phyloP scores from a whole-genome alignment of 2,113 vertebrate species.

The Chaetops frenatus region DNA sequence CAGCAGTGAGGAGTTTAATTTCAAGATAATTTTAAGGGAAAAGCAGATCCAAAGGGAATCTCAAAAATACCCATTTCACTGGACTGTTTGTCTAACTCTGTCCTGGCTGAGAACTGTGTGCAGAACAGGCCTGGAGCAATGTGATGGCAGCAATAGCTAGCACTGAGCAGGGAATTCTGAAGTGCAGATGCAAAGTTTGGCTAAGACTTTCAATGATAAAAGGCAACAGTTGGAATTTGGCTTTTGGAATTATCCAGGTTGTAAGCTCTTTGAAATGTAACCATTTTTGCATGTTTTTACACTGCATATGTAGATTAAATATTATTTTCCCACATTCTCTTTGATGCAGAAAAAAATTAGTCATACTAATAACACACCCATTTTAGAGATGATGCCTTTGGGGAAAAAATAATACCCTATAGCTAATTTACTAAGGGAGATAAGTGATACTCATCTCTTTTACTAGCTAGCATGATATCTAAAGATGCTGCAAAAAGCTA shows the following conservation, averaged over 20 bases:
- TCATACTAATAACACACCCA: background rate
- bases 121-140: background rate
- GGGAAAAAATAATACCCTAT: background rate
- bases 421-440: background rate
- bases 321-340: background rate
- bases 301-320: background rate
- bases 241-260: background rate
- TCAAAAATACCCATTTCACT: background rate
- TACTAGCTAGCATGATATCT: background rate
- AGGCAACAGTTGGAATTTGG: background rate
- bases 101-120: background rate
- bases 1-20: background rate
- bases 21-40: background rate
- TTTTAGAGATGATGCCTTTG: background rate
- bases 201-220: background rate
- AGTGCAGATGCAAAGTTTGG: background rate
- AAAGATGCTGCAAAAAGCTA: slow-evolving; percentile 22
- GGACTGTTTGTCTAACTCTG: background rate
- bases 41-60: background rate
- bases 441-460: background rate
- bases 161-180: background rate
- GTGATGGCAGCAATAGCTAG: no score
- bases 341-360: background rate
- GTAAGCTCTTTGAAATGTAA: background rate
- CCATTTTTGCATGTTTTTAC: background rate